Conservation (phyloP, 2,797 vertebrate species). For the Pseudochaenichthys georgianus region DNA sequence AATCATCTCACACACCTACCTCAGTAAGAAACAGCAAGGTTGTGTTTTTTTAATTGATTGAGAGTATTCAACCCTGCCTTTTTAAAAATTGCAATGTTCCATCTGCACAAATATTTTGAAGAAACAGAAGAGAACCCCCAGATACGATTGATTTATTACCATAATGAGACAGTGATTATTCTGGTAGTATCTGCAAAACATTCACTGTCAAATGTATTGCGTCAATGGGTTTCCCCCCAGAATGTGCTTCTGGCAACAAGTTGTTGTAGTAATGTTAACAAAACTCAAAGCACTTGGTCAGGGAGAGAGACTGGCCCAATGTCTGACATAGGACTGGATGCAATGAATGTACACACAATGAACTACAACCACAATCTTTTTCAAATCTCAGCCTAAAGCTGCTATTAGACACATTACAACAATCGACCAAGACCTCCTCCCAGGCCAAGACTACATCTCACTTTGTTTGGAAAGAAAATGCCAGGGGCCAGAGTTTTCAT, state of each 20-base stretch:
- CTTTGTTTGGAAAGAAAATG: background rate
- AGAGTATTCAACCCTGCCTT: background rate
- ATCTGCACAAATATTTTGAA: background rate
- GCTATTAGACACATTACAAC: background rate
- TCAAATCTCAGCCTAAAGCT: background rate
- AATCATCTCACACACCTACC: background rate
- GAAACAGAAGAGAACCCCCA: background rate
- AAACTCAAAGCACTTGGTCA: background rate
- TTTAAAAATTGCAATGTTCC: background rate
- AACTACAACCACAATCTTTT: background rate
- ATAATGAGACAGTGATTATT: background rate
- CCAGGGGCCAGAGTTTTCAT: background rate
- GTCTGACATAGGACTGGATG: background rate
- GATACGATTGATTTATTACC: background rate
- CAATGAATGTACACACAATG: background rate
- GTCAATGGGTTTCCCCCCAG: background rate
- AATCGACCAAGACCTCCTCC: background rate
- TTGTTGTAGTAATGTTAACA: conserved; percentile 1
- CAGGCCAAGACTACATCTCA: background rate
- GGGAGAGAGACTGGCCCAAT: background rate
- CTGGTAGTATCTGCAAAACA: background rate
- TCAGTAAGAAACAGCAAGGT: background rate
- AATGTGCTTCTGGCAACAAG: conserved; percentile 4
- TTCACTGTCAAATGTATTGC: too few species aligned
- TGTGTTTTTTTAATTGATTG: background rate